Conservation (phyloP, 2,797 vertebrate species). For the Graptemys geographica region DNA sequence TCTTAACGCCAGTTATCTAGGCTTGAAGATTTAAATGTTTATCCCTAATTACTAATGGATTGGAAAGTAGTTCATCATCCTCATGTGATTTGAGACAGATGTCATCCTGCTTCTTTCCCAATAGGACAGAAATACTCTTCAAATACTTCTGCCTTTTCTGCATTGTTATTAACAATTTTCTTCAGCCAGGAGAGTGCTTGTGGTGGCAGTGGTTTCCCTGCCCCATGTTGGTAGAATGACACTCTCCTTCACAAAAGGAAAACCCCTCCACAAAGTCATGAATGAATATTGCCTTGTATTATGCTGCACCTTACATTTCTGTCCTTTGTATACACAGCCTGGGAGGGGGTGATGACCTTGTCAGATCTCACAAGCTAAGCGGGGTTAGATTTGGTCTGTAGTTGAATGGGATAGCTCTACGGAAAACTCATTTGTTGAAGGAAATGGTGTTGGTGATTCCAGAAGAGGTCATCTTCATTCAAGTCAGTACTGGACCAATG, state of each 20-base stretch:
- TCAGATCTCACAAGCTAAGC: slow-evolving; percentile 2
- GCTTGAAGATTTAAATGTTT: slow-evolving; percentile 75
- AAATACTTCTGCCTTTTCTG: slow-evolving; percentile 60
- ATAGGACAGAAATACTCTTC: slow-evolving; percentile 63
- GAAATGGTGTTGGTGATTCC: background rate
- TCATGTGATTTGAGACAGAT: slow-evolving; percentile 76
- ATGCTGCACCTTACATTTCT: background rate
- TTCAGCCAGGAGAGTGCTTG: background rate
- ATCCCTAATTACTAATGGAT: slow-evolving; percentile 77
- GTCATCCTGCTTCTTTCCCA: slow-evolving; percentile 75
- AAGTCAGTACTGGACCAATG: background rate
- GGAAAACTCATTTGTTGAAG: background rate
- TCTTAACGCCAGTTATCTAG: slow-evolving; percentile 68
- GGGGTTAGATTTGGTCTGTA: slow-evolving; percentile 28
- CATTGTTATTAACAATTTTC: background rate
- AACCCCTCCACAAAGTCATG: background rate
- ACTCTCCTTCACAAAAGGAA: background rate
- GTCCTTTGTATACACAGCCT: background rate
- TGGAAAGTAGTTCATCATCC: slow-evolving; percentile 76
- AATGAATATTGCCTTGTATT: background rate
- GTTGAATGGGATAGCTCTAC: background rate
- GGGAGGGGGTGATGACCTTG: background rate
- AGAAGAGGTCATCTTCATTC: slow-evolving; percentile 5
- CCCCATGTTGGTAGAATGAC: background rate
- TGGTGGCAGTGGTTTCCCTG: background rate